Evolutionary conservation across 2,888 invertebrate species (phyloP), one percentile per base, ranked within the genome.

Genomic region (Diadegma fenestrale): DNA sequence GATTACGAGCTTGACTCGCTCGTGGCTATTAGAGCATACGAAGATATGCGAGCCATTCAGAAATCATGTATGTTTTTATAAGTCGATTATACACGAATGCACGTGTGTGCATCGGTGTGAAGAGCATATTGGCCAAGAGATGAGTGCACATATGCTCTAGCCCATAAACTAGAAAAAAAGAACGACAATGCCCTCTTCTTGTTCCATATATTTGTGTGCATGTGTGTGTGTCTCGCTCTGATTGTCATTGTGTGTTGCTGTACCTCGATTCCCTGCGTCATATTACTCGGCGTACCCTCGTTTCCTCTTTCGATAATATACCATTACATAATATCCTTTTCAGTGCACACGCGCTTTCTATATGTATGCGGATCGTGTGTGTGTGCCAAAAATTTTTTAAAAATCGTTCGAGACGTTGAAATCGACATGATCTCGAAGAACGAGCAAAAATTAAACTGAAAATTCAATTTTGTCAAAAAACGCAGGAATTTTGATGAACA

Each of bases 161-260:
- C 88, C 91, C 92, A 89, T 93, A 92, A 93, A 92, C 91, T 88
- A 91, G 83, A 82, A 43, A 69, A 76, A 68, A 80, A 54, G 79
- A 82, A 71, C 88, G 90, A 92, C 92, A 93, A 92, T 91, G 89
- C 86, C 69, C 79, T 87, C 82, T 80, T 80, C 76, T 80, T 30
- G 78, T 73, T 66, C 78, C 64, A 48, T 66, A 48, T 66, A 48
- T 51, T 64, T 63, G 72, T 45, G 79, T 89, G 89, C 88, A 4
- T 33, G 37, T 7, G 37, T 63, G 72, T 45, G 79, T 89, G 89
- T 88, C 87, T 88, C 89, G 89, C 87, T 84, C 89, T 90, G 91
- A 92, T 91, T 92, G 89, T 89, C 88, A 92, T 91, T 64, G 33
- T 66, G 33, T 33, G 58, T 78, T 61, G 61, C 45, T 71, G 43